Conservation (phyloP, 23 tunicate species). For the Corella eumyota region DNA sequence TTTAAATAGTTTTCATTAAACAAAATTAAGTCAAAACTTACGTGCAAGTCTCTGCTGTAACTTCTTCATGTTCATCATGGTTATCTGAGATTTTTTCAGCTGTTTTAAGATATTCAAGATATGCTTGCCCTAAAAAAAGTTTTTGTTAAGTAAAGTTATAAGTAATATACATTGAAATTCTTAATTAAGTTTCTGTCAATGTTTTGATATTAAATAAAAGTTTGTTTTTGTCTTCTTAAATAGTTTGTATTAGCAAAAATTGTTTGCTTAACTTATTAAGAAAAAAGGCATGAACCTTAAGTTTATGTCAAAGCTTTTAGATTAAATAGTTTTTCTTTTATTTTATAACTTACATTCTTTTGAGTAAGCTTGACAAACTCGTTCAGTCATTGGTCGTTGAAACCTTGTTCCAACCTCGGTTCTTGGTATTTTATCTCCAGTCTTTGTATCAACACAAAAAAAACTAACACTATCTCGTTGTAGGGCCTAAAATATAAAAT, state of each 20-base stretch:
- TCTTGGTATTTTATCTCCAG: slow-evolving; percentile 43
- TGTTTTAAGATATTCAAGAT: slow-evolving; percentile 10
- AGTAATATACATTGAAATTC: too few relatives aligned
- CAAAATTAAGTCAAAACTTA: too few relatives aligned
- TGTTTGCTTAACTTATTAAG: too few relatives aligned
- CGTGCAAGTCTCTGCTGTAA: too few relatives aligned
- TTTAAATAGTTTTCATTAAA: too few relatives aligned
- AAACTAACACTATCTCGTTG: slow-evolving; percentile 25
- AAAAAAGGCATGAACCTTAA: not conserved
- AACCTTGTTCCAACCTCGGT: slow-evolving; percentile 4
- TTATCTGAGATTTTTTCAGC: not conserved
- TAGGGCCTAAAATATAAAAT: slow-evolving; percentile 16
- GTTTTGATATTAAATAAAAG: too few relatives aligned
- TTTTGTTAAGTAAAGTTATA: too few relatives aligned
- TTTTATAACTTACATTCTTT: slow-evolving; percentile 37
- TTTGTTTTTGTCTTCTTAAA: too few relatives aligned
- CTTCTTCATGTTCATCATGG: slow-evolving; percentile 13
- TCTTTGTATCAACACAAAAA: slow-evolving; percentile 45
- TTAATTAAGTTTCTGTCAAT: too few relatives aligned
- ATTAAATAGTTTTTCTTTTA: not conserved
- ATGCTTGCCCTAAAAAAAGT: slow-evolving; percentile 32
- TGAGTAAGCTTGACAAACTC: slow-evolving; percentile 53
- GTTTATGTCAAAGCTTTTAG: too few relatives aligned
- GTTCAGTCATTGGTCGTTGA: slow-evolving; percentile 11
- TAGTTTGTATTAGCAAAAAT: too few relatives aligned